These are phyloP conservation scores for Hyperopisus bebe DNA, from an alignment of 2,113 vertebrate species.

Conservation along the genomic window DNA sequence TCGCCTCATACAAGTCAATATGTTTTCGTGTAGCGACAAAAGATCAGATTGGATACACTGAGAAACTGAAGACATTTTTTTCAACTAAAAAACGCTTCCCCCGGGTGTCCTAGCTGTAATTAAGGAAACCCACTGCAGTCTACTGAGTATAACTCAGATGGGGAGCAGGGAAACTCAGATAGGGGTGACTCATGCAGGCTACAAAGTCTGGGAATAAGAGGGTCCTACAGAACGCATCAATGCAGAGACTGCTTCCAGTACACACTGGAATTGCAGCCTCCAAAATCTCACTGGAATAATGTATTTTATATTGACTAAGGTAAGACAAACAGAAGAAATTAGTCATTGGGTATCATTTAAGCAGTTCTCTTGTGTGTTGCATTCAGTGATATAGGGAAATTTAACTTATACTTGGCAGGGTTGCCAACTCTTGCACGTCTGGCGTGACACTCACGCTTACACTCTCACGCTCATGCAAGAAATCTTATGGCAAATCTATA, in stretches of 20 bases:
- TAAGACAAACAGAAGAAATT: conserved; percentile 2
- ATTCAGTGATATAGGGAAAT: background rate
- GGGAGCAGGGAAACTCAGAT: conserved; percentile 26
- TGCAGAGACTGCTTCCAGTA: conserved; percentile 9
- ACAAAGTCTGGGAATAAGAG: background rate
- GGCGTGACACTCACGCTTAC: too few species aligned
- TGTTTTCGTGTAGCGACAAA: background rate
- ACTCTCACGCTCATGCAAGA: too few species aligned
- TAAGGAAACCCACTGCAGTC: conserved; percentile 36
- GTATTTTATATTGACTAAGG: conserved; percentile 11
- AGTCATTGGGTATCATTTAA: conserved; percentile 4
- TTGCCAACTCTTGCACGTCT: too few species aligned
- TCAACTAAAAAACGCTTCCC: conserved; percentile 3
- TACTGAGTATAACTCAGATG: conserved; percentile 6
- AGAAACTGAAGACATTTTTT: conserved; percentile 30
- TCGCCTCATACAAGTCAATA: background rate
- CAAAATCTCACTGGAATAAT: background rate
- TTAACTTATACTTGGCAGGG: background rate
- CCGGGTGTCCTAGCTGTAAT: conserved; percentile 38
- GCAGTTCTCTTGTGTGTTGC: background rate
- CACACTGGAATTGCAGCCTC: conserved; percentile 2
- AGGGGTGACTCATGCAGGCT: conserved; percentile 25
- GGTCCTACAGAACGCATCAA: conserved; percentile 29
- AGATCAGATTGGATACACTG: conserved; percentile 1
- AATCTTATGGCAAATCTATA: too few species aligned